These are phyloP conservation scores for Struthio camelus DNA, from an alignment of 2,113 vertebrate genomes.

Conservation along the genomic window DNA sequence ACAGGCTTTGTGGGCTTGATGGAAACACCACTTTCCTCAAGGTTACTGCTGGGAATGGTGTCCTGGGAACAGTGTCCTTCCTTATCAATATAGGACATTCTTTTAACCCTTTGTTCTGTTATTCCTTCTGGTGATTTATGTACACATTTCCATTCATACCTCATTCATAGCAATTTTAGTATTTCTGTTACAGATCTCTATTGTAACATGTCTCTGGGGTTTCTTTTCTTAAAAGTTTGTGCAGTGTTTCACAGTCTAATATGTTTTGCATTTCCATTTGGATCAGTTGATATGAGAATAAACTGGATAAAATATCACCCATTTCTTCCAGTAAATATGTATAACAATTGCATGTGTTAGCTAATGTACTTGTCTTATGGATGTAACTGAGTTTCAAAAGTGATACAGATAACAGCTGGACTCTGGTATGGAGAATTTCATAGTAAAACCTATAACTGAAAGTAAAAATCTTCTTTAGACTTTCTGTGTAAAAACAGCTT, in stretches of 20 bases:
- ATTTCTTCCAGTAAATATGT: slow-evolving; percentile 56
- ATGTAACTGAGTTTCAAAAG: not conserved
- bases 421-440: not conserved
- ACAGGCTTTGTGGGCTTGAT: not conserved
- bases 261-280: slow-evolving; percentile 67
- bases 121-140: not conserved
- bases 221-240: slow-evolving; percentile 62
- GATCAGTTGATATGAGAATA: slow-evolving; percentile 57
- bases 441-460: not conserved
- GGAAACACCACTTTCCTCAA: not conserved
- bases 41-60: not conserved
- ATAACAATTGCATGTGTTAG: slow-evolving; percentile 49
- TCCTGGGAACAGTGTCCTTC: not conserved
- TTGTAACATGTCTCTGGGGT: slow-evolving; percentile 33
- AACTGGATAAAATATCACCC: slow-evolving; percentile 50
- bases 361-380: not conserved
- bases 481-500: not conserved
- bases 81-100: too few species aligned
- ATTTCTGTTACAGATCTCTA: not conserved
- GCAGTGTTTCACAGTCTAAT: slow-evolving; percentile 68
- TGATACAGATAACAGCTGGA: not conserved
- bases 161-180: too few species aligned
- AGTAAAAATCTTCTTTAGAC: not conserved
- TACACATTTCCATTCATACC: too few species aligned
- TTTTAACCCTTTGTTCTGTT: not conserved